Percentiles rank a stretch among this genome's conserved stretches.
phyloP scores from a whole-genome alignment of 2,888 invertebrate species.

The Ephialtes manifestator region DNA sequence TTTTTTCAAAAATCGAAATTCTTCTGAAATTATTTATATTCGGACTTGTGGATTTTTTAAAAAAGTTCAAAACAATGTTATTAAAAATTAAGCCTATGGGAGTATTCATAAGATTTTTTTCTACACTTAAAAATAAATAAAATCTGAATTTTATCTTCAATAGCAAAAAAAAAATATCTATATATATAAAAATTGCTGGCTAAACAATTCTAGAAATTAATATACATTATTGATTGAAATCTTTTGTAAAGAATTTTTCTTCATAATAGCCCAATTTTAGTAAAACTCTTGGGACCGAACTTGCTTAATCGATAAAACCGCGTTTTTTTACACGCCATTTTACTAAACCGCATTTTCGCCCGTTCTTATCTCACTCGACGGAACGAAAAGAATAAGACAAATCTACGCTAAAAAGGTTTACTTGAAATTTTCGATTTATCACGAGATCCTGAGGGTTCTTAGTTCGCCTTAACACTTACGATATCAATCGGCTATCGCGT shows the following conservation, averaged over 20 bases:
- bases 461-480: conserved; percentile 23
- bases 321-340: not conserved
- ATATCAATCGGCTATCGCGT: conserved; percentile 33
- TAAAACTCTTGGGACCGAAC: not conserved
- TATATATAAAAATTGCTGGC: not conserved
- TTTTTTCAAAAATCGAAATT: no score
- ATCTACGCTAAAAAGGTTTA: conserved; percentile 36
- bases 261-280: no score
- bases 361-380: not conserved
- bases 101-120: no score
- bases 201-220: not conserved
- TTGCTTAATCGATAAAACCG: not conserved
- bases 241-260: not conserved
- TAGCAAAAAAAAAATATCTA: not conserved
- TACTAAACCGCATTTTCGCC: not conserved
- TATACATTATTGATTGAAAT: not conserved
- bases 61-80: no score
- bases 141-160: not conserved
- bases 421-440: conserved; percentile 28
- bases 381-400: conserved; percentile 23
- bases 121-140: no score
- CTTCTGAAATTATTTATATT: no score
- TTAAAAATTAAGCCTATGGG: no score
- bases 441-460: conserved; percentile 20
- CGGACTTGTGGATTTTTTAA: no score